phyloP scores from a whole-genome alignment of 2,797 vertebrate species.

The Champsocephalus gunnari region DNA sequence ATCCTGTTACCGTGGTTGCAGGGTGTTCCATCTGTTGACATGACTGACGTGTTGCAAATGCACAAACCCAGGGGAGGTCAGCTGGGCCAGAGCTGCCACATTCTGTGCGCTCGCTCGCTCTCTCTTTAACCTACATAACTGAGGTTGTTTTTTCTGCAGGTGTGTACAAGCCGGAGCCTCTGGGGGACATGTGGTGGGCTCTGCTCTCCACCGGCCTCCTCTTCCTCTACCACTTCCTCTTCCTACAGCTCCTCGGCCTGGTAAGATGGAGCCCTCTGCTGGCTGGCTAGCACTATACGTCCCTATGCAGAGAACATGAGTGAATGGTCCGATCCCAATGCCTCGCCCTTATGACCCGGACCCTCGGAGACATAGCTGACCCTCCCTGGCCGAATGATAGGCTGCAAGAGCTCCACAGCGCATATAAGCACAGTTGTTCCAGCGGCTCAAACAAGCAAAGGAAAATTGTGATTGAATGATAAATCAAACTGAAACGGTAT shows the following conservation, averaged over 20 bases:
- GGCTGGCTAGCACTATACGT: conserved; percentile 32
- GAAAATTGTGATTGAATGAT: too few relatives aligned
- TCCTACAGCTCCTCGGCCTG: conserved; percentile 95
- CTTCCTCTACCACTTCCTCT: conserved; percentile 96
- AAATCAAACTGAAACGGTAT: too few relatives aligned
- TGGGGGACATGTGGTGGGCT: conserved; percentile 96
- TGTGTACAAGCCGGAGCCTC: conserved; percentile 94
- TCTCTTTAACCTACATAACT: conserved; percentile 1
- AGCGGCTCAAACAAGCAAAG: too few relatives aligned
- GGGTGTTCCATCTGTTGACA: not conserved
- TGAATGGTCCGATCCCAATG: not conserved
- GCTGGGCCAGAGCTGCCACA: not conserved
- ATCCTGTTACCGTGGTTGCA: conserved; percentile 15
- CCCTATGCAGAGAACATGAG: not conserved
- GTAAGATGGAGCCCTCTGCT: conserved; percentile 86
- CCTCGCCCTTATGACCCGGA: too few relatives aligned
- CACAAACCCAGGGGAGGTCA: not conserved
- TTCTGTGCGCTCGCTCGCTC: not conserved
- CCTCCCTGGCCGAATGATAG: too few relatives aligned
- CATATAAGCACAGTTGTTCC: too few relatives aligned
- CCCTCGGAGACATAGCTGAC: too few relatives aligned
- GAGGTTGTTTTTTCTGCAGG: conserved; percentile 82
- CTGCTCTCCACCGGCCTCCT: conserved; percentile 94
- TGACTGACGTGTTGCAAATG: not conserved
- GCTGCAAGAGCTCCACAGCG: too few relatives aligned